Base-by-base conservation (phyloP, 1,140 invertebrate genomes). In the Drosophila quadrilineata region DNA sequence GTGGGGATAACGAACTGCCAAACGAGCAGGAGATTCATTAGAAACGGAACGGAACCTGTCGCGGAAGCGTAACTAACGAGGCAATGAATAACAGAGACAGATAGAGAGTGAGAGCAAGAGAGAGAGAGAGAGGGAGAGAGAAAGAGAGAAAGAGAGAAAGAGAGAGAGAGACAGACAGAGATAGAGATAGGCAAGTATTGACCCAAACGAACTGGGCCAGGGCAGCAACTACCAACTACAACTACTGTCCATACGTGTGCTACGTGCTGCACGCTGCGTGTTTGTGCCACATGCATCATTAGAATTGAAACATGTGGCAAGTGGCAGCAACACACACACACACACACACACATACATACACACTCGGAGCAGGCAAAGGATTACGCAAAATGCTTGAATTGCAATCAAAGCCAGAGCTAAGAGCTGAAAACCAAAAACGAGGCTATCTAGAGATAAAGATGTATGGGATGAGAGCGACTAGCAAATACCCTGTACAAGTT, bases 241-340 rank as follows among this genome's bases (percentile, higher is more conserved):
- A 2, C 29, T 31, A n/a, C 29, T 31, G 29, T 9, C 10, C n/a
- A n/a, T n/a, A n/a, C n/a, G n/a, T n/a, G n/a, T 6, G 10, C 8
- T 35, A 14, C 10, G 33, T 16, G 17, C 41, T 45, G 38, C 19
- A 22, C 17, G 49, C 40, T 57, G 50, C 29, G 56, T 71, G 72
- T 77, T 77, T 48, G 69, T 69, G 56, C 69, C 29, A 70, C 69
- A 82, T 82, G 77, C 79, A 79, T 84, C 77, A 84, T 84, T 84
- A 77, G 77, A 74, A 77, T 71, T 85, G 77, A 85, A 77, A 67
- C 76, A 75, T 80, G 76, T 75, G 75, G 49, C 41, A 28, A 48
- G 53, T 43, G 40, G 52, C 40, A 24, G 53, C 29, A 31, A 24
- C 53, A 60, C 3, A 69, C 58, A 56, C 58, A 58, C 62, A 31